Evolutionary conservation across 1,140 invertebrate genomes (phyloP).

Genomic region (Drosophila tsacasi): DNA sequence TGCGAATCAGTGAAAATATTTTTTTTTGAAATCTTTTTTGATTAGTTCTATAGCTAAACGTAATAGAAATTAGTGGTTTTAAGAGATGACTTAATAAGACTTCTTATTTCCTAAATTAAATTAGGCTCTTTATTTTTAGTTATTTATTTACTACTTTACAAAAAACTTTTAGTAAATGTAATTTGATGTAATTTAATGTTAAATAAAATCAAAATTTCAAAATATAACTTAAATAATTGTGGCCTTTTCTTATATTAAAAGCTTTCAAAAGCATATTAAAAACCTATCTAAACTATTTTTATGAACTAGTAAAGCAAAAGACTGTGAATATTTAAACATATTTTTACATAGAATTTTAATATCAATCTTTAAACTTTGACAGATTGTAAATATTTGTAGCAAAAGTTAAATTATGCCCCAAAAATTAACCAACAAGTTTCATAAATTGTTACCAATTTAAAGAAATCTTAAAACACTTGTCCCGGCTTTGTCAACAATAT

Average conservation of each 20-base stretch:
- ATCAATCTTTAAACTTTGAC: background rate
- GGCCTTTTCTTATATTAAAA: background rate
- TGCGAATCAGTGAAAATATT: background rate
- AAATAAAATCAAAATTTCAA: too few species aligned
- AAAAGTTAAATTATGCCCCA: background rate
- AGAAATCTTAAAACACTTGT: slow-evolving; percentile 43
- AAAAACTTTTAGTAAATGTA: too few species aligned
- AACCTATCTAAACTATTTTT: background rate
- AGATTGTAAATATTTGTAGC: background rate
- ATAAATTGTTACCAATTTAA: slow-evolving; percentile 41
- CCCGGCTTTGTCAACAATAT: slow-evolving; percentile 44
- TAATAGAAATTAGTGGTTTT: background rate
- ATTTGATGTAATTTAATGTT: too few species aligned
- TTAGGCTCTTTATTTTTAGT: too few species aligned
- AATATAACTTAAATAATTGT: background rate
- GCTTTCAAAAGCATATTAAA: background rate
- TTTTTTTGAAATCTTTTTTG: background rate
- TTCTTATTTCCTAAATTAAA: too few species aligned
- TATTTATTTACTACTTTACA: too few species aligned
- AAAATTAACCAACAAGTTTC: slow-evolving; percentile 10
- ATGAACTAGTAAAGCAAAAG: background rate
- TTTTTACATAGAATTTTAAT: background rate
- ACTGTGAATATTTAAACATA: background rate
- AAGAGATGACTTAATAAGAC: background rate
- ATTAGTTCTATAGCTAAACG: background rate